Evolutionary conservation across 2,797 vertebrate genomes (phyloP).

Genomic region (Myoxocephalus aenaeus): DNA sequence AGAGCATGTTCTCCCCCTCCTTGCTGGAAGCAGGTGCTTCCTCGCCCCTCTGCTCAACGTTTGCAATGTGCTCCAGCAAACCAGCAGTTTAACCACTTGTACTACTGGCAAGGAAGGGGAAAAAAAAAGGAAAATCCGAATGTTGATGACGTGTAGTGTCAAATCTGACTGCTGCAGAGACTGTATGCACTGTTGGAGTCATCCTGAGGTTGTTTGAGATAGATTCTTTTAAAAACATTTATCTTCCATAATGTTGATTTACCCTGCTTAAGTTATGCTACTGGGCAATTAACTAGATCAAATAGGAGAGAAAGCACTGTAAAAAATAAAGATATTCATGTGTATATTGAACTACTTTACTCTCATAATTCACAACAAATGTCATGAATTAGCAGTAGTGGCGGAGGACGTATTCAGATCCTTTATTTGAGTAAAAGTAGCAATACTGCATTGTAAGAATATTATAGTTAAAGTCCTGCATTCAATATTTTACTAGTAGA

Average conservation of each 20-base stretch:
- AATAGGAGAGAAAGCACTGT: neutral
- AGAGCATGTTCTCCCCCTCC: constrained; percentile 82
- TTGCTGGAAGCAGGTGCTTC: constrained; percentile 92
- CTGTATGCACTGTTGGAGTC: constrained; percentile 19
- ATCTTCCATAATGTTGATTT: constrained; percentile 18
- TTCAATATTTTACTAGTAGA: neutral
- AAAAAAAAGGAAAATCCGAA: constrained; percentile 56
- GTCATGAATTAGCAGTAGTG: neutral
- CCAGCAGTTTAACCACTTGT: constrained; percentile 78
- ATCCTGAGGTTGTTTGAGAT: constrained; percentile 3
- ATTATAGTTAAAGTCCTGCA: neutral
- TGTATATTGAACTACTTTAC: neutral
- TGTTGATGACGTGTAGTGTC: constrained; percentile 76
- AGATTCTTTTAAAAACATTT: neutral
- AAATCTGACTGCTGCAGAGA: constrained; percentile 58
- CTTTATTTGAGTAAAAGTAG: neutral
- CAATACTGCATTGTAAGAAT: neutral
- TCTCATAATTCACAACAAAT: neutral
- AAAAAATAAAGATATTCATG: neutral
- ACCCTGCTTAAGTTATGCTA: neutral
- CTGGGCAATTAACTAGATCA: constrained; percentile 27
- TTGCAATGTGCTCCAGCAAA: constrained; percentile 76
- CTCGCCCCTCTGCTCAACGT: constrained; percentile 81
- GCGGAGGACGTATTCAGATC: neutral
- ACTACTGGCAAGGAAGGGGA: constrained; percentile 54